Percentiles rank a stretch among this genome's conserved stretches.
Evolutionary conservation across 2,797 vertebrate species (phyloP).

Genomic region (Gallirallus australis): DNA sequence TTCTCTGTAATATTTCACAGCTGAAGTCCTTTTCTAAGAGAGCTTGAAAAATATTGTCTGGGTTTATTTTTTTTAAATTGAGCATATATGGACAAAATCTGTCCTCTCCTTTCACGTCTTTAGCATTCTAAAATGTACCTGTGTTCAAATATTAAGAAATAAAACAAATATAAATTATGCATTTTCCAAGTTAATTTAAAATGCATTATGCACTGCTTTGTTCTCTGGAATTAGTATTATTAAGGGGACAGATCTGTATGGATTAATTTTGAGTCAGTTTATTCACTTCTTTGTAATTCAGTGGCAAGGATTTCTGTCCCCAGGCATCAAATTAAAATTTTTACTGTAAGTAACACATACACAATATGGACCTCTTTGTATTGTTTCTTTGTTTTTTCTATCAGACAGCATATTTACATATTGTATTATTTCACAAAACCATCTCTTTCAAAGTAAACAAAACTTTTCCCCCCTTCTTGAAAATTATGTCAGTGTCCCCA

Average conservation of each 20-base stretch:
- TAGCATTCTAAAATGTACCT: conserved; percentile 78
- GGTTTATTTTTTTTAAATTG: conserved; percentile 28
- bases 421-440: conserved; percentile 32
- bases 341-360: conserved; percentile 81
- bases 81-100: conserved; percentile 34
- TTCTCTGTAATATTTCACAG: conserved; percentile 62
- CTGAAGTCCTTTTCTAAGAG: conserved; percentile 58
- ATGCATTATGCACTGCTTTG: conserved; percentile 84
- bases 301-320: conserved; percentile 82
- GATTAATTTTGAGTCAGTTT: conserved; percentile 85
- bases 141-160: conserved; percentile 84
- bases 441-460: conserved; percentile 60
- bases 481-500: conserved; percentile 15
- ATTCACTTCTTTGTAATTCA: conserved; percentile 85
- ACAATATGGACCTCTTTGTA: conserved; percentile 75
- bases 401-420: conserved; percentile 7
- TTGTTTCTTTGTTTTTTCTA: conserved; percentile 78
- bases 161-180: conserved; percentile 88
- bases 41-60: conserved; percentile 50
- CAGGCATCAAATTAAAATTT: conserved; percentile 83
- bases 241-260: conserved; percentile 84
- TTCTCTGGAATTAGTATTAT: conserved; percentile 85
- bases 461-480: conserved; percentile 43
- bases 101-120: conserved; percentile 61
- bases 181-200: conserved; percentile 87